Percentiles rank a stretch among this genome's conserved stretches.
Conservation (phyloP, 2,888 invertebrate species). For the Noctua fimbriata region DNA sequence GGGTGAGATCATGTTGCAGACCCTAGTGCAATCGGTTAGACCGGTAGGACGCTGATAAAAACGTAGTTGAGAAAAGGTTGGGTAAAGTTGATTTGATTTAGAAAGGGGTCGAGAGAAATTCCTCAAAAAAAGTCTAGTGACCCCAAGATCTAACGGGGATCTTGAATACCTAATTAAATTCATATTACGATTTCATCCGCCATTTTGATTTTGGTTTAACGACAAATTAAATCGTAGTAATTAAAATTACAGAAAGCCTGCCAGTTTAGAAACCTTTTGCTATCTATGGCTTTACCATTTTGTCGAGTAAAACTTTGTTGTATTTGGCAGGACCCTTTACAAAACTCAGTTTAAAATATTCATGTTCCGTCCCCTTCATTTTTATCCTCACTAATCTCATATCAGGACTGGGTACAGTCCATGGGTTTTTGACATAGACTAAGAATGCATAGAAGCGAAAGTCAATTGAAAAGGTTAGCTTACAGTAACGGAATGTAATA, state of each 20-base stretch:
- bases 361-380: slow-evolving; percentile 37
- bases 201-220: neutral
- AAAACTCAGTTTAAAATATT: slow-evolving; percentile 46
- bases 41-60: neutral
- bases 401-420: slow-evolving; percentile 42
- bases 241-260: neutral
- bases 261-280: neutral
- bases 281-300: neutral
- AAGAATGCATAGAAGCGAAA: neutral
- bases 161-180: neutral
- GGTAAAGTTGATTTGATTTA: too few species aligned
- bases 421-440: slow-evolving; percentile 30
- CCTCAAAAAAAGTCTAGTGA: neutral
- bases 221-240: neutral
- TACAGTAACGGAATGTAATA: too few species aligned
- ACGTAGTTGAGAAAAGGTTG: too few species aligned
- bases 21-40: neutral
- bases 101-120: too few species aligned
- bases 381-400: slow-evolving; percentile 53
- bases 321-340: slow-evolving; percentile 18
- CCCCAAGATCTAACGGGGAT: neutral
- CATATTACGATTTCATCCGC: too few species aligned
- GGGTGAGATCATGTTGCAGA: neutral
- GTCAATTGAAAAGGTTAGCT: neutral
- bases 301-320: slow-evolving; percentile 1